Base-by-base conservation (phyloP, 2,797 vertebrate genomes). In the Echeneis naucrates region DNA sequence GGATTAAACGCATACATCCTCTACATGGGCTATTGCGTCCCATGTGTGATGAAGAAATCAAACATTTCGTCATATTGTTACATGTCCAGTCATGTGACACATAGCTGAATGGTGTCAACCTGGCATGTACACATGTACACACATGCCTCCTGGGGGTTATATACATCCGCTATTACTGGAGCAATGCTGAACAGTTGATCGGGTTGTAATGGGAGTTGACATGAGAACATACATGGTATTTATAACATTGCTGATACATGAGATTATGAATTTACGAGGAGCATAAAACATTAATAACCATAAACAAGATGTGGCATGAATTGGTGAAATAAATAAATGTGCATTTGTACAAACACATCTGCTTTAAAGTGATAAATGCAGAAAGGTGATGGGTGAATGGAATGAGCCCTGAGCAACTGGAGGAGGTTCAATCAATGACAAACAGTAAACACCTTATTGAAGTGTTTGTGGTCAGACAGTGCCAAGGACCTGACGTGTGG, bases 361-460 rank as follows among this genome's bases (percentile, higher is more conserved):
- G n/a, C n/a, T n/a, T n/a, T n/a, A n/a, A n/a, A n/a, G n/a, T n/a
- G n/a, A n/a, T n/a, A n/a, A n/a, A n/a, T n/a, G n/a, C n/a, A n/a
- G n/a, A 16, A 54, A 47, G 69, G 74, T 60, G 55, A 82, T 23
- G 6, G 52, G 66, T 62, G 52, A 71, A 58, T 19, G 60, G 32
- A 52, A 9, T 50, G 66, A 6, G 24, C 5, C 16, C 0, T 12
- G 38, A 21, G 38, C 58, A 40, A 72, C 59, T 47, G 32, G 64
- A 52, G 37, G 68, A 72, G 56, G 54, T 32, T 3, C 8, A 51
- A 21, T 45, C 52, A 19, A 8, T n/a, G 10, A 32, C 32, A 27
- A 52, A 67, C 11, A 48, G 12, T 59, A 72, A 72, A 68, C 75
- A 63, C 80, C 45, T 27, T 54, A 10, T 58, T 74, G 26, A 64